A percentile compares a stretch with the other conserved stretches of the same genome.
These are phyloP conservation scores for Bellardia bayeri DNA, from an alignment of 2,888 invertebrate genomes.

Conservation along the genomic window DNA sequence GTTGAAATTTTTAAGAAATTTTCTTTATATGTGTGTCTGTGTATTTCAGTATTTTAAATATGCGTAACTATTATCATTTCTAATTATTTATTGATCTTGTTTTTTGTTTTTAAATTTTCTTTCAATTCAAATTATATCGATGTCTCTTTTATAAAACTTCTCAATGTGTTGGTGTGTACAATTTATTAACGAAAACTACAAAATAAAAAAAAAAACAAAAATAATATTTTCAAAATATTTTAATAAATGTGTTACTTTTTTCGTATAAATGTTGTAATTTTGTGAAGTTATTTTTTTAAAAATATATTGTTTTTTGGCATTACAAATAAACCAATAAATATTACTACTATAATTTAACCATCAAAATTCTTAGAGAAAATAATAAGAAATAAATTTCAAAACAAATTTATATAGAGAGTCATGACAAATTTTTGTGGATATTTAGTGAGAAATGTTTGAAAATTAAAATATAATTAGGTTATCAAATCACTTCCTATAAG, in stretches of 20 bases:
- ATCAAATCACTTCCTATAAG: too few species aligned
- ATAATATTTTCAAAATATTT: conserved; percentile 50
- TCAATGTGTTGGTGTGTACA: conserved; percentile 75
- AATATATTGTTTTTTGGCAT: conserved; percentile 72
- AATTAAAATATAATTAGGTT: too few species aligned
- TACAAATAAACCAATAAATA: conserved; percentile 70
- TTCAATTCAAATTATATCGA: conserved; percentile 68
- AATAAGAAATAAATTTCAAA: conserved; percentile 1
- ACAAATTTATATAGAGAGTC: neutral
- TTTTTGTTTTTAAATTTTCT: conserved; percentile 70
- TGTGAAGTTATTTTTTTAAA: conserved; percentile 48
- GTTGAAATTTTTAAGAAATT: conserved; percentile 2
- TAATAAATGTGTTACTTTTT: conserved; percentile 64
- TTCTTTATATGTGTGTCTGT: conserved; percentile 57
- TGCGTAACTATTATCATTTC: conserved; percentile 66
- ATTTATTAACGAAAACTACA: conserved; percentile 60
- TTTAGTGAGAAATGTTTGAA: neutral
- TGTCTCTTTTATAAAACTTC: conserved; percentile 67
- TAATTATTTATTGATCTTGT: conserved; percentile 57
- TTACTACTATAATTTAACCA: neutral
- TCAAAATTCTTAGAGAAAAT: conserved; percentile 15
- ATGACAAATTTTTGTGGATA: conserved; percentile 59
- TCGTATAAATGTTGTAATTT: conserved; percentile 73
- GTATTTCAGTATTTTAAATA: conserved; percentile 62
- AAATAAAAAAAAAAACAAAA: conserved; percentile 29